Evolutionary conservation across 2,888 invertebrate genomes (phyloP), one percentile per base, ranked within the genome.

Genomic region (Mystacides longicornis): DNA sequence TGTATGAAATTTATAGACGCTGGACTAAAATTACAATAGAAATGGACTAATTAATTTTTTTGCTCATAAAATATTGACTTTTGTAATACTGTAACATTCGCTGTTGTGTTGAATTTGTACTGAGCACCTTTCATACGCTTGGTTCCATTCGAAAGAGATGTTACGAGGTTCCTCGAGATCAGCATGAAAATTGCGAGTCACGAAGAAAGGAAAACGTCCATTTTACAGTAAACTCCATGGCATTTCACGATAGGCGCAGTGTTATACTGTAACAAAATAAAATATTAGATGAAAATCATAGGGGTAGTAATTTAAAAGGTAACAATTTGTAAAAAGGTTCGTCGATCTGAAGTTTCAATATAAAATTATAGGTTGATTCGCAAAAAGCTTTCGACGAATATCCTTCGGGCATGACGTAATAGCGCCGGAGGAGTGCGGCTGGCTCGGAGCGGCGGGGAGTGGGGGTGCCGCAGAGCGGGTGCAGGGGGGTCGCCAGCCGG

Each of bases 141-240:
- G n/a, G n/a, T n/a, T n/a, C n/a, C n/a, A n/a, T n/a, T n/a, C n/a
- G n/a, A n/a, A n/a, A n/a, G n/a, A n/a, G n/a, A n/a, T n/a, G n/a
- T n/a, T n/a, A n/a, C n/a, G n/a, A n/a, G n/a, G n/a, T n/a, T n/a
- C n/a, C n/a, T n/a, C n/a, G n/a, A n/a, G n/a, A n/a, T n/a, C n/a
- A n/a, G 3, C 14, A 37, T 37, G 45, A 52, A 45, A 45, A 45
- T 52, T 23, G 46, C 46, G 20, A n/a, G 46, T 27, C 45, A 46
- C 46, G 14, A 43, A 27, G 52, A 20, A 31, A 53, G 48, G 47
- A 55, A 55, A 55, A 52, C 54, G 54, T 47, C 47, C 47, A 47
- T 54, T n/a, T n/a, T 48, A 47, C 47, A 22, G 54, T 47, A 51
- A 57, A 51, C 49, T 57, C 57, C 51, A 47, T 49, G 48, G 54